Conservation (phyloP, 2,797 vertebrate species). For the Peromyscus melanophrys region DNA sequence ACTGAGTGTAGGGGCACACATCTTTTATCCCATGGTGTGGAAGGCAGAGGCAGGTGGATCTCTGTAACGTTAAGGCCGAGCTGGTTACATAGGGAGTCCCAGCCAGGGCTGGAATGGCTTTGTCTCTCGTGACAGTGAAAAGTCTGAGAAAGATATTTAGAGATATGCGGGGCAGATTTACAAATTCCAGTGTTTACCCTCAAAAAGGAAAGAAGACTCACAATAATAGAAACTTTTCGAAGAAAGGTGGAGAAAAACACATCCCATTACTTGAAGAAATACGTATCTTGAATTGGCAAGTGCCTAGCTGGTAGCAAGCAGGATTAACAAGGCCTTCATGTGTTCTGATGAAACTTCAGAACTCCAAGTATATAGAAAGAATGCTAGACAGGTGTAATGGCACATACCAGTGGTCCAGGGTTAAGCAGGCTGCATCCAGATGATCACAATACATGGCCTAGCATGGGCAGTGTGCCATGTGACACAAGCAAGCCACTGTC, state of each 20-base stretch:
- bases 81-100: not conserved
- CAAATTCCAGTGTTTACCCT: not conserved
- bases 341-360: not conserved
- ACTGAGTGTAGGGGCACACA: not conserved
- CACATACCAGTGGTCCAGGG: not conserved
- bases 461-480: not conserved
- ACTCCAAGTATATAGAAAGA: not conserved
- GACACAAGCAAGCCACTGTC: not conserved
- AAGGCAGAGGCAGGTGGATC: not conserved
- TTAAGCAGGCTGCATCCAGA: not conserved
- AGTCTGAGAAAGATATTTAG: not conserved
- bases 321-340: not conserved
- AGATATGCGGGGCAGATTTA: not conserved
- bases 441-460: not conserved
- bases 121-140: not conserved
- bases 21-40: no score
- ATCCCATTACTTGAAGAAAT: not conserved
- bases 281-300: not conserved
- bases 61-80: not conserved
- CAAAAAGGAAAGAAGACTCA: not conserved
- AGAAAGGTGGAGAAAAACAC: not conserved
- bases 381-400: not conserved
- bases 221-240: not conserved
- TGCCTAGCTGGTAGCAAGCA: not conserved
- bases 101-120: not conserved